These are phyloP conservation scores for Hippoglossus stenolepis DNA, from an alignment of 2,113 vertebrate species.

Conservation along the genomic window DNA sequence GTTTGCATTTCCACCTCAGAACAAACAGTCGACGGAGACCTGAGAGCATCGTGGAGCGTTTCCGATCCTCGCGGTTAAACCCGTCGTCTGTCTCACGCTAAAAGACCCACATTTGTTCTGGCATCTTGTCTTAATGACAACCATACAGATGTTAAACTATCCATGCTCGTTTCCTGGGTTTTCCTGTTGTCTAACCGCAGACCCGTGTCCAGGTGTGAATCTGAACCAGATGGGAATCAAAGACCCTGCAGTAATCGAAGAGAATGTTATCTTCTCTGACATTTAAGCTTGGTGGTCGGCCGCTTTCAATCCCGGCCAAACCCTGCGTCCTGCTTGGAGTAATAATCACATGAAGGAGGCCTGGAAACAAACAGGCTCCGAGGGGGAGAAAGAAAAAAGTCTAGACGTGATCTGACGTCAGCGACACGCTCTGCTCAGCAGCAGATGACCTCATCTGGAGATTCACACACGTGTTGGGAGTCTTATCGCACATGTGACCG, in stretches of 20 bases:
- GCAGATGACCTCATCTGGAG: no score
- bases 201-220: conserved; percentile 43
- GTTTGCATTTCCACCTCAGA: conserved; percentile 48
- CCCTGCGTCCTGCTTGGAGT: conserved; percentile 10
- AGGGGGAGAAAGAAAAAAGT: neutral
- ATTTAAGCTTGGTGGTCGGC: conserved; percentile 55
- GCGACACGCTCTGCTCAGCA: no score
- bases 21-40: conserved; percentile 22
- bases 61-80: conserved; percentile 25
- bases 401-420: no score
- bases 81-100: conserved; percentile 51
- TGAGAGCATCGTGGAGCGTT: conserved; percentile 12
- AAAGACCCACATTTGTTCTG: conserved; percentile 40
- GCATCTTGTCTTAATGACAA: conserved; percentile 49
- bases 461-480: no score
- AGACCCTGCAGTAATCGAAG: conserved; percentile 37
- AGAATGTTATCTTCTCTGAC: conserved; percentile 39
- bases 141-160: conserved; percentile 50
- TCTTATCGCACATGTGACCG: no score
- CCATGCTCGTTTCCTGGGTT: conserved; percentile 25
- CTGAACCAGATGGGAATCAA: conserved; percentile 67
- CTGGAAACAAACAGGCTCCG: conserved; percentile 46
- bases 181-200: conserved; percentile 24
- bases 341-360: conserved; percentile 41
- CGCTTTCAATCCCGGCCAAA: conserved; percentile 38